Evolutionary conservation across 2,888 invertebrate genomes (phyloP), one percentile per base, ranked within the genome.

Genomic region (Drosophila diplacantha): DNA sequence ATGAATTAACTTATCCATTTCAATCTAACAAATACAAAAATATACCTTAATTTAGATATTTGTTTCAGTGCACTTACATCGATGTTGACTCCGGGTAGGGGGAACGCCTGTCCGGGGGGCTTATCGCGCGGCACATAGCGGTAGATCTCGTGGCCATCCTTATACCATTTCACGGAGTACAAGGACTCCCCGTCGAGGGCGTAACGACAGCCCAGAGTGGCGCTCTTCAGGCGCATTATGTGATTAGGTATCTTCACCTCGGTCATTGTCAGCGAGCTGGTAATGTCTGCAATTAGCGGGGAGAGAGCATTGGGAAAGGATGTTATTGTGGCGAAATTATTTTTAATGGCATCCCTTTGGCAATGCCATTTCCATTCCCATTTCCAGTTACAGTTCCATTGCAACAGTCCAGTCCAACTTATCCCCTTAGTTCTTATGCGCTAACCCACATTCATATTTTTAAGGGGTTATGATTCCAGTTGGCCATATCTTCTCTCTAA

Each of bases 151-250:
- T 94, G 92, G 69, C 95, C 95, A 87, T 95, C 95, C 88, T 95
- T 96, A 90, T 96, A 96, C 96, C 96, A 96, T 89, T 96, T 96
- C 83, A 96, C 95, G 29, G 95, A 95, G 89, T 96, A 96, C 49
- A 96, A 90, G 56, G 92, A 92, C 86, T 96, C 95, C 3, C 92
- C 92, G 77, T 95, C 94, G 85, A 96, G 90, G 86, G 93, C 93
- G 90, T 94, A 96, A 86, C 93, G 93, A 88, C 96, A 96, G 56
- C 94, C 93, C 73, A 96, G 90, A 69, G 91, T 90, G 50, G 94
- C 94, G 81, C 92, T 92, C 85, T 94, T 93, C 80, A 94, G 93
- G 71, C 94, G 91, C 62, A 95, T 93, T 83, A 94, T 94, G 89
- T 95, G 94, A 75, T 92, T 92, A 38, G 96, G 96, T 85, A 96